A percentile compares a stretch with the other conserved stretches of the same genome.
Evolutionary conservation across 2,797 vertebrate species (phyloP).

Genomic region (Spondyliosoma cantharus): DNA sequence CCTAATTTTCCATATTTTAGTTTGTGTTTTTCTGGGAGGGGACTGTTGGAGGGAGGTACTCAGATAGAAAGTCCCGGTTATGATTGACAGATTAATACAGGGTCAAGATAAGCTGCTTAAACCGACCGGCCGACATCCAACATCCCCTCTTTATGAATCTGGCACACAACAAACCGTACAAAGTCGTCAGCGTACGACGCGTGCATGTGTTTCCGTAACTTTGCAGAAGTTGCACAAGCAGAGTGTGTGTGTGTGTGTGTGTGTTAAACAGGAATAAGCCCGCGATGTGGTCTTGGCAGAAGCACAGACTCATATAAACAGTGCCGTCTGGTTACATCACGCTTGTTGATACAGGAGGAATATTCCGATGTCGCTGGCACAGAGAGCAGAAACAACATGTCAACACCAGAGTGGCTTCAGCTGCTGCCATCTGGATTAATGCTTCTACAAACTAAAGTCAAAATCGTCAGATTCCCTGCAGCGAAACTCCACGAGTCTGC

Average conservation of each 20-base stretch:
- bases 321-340: not conserved
- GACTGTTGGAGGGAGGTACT: not conserved
- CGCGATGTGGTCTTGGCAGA: not conserved
- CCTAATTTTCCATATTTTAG: not conserved
- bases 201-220: not conserved
- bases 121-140: not conserved
- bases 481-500: not conserved
- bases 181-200: not conserved
- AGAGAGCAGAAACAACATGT: not conserved
- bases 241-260: not conserved
- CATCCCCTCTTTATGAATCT: not conserved
- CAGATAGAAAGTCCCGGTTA: not conserved
- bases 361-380: not conserved
- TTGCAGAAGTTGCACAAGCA: not conserved
- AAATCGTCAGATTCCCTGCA: not conserved
- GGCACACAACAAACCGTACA: conserved; percentile 6
- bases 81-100: conserved; percentile 25
- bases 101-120: conserved; percentile 37
- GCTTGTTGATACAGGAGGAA: not conserved
- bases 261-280: not conserved
- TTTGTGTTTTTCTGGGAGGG: not conserved
- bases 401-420: not conserved
- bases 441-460: not conserved
- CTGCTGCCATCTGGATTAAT: not conserved
- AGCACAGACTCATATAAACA: not conserved